Conservation (phyloP, 2,888 invertebrate species). For the Ichneumon xanthorius region DNA sequence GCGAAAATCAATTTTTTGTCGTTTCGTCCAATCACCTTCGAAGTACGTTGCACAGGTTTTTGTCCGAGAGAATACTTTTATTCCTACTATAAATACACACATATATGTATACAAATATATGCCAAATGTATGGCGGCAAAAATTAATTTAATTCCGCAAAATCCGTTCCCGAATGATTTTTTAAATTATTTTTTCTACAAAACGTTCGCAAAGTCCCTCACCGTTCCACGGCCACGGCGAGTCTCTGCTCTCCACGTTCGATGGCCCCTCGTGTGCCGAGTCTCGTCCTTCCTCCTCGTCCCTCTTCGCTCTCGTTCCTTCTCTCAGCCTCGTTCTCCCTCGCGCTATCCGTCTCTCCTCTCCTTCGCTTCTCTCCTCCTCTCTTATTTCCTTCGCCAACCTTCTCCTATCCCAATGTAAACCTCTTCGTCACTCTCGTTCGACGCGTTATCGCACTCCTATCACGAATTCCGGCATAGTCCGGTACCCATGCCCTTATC, state of each 20-base stretch:
- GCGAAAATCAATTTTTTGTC: background rate
- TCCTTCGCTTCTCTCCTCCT: constrained; percentile 66
- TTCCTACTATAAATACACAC: background rate
- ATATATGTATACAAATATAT: background rate
- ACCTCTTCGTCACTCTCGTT: constrained; percentile 56
- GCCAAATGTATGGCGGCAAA: background rate
- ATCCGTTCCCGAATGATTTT: constrained; percentile 15
- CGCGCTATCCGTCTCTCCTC: constrained; percentile 46
- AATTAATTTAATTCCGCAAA: constrained; percentile 33
- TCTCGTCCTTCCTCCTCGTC: constrained; percentile 59
- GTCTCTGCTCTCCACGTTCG: constrained; percentile 68
- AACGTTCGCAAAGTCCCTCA: constrained; percentile 63
- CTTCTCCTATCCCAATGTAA: constrained; percentile 24
- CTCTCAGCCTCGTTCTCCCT: constrained; percentile 22
- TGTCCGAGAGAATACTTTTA: background rate
- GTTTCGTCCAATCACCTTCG: background rate
- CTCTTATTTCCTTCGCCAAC: constrained; percentile 59
- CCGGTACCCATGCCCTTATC: constrained; percentile 67
- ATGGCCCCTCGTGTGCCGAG: constrained; percentile 69
- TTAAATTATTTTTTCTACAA: constrained; percentile 22
- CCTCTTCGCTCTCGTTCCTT: constrained; percentile 45
- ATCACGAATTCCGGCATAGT: constrained; percentile 75
- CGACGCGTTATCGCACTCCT: constrained; percentile 70
- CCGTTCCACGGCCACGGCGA: constrained; percentile 68
- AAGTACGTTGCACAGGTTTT: background rate